These are phyloP conservation scores for Scaptomyza graminum DNA, from an alignment of 1,140 invertebrate species.

Conservation along the genomic window DNA sequence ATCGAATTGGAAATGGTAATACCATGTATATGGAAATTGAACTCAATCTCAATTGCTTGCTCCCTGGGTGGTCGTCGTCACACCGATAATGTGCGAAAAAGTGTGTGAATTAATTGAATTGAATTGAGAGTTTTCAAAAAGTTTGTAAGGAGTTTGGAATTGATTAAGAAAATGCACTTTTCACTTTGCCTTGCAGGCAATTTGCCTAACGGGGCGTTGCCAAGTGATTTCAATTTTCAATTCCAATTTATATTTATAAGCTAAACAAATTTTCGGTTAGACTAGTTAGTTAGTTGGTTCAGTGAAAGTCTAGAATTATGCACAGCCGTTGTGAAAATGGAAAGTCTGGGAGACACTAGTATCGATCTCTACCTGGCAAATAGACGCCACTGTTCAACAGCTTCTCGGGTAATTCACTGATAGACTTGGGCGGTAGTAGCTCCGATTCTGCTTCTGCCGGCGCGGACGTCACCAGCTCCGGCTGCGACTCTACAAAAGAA, in stretches of 20 bases:
- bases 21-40: constrained; percentile 31
- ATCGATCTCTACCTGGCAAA: constrained; percentile 84
- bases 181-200: constrained; percentile 44
- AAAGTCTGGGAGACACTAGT: constrained; percentile 59
- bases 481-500: constrained; percentile 1
- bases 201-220: constrained; percentile 63
- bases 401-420: constrained; percentile 85
- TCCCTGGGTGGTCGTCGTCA: constrained; percentile 71
- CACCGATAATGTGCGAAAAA: constrained; percentile 78
- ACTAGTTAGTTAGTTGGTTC: constrained; percentile 20
- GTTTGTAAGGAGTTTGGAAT: neutral
- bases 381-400: constrained; percentile 85
- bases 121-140: constrained; percentile 14
- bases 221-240: constrained; percentile 58
- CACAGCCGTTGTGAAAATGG: constrained; percentile 54
- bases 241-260: constrained; percentile 58
- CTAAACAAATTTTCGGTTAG: constrained; percentile 50
- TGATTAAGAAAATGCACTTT: neutral
- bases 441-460: constrained; percentile 51
- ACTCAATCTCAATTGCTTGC: constrained; percentile 56
- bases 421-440: constrained; percentile 84
- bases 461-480: constrained; percentile 22
- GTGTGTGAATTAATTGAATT: constrained; percentile 75
- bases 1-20: constrained; percentile 1
- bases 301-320: constrained; percentile 80